phyloP scores from a whole-genome alignment of 2,888 invertebrate species.

The Argyresthia albistria region DNA sequence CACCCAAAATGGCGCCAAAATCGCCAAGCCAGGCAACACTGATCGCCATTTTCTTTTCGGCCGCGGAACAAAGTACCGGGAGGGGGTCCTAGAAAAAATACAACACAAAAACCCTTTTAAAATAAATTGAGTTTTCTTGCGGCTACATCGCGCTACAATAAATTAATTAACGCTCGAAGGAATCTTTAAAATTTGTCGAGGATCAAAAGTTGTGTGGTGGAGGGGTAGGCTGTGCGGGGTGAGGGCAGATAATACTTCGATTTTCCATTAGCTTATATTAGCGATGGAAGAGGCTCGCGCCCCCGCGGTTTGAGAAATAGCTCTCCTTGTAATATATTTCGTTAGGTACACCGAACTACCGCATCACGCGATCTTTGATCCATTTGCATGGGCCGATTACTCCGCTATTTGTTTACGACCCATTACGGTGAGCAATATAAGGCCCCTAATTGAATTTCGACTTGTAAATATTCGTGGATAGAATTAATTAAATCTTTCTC shows the following conservation, averaged over 20 bases:
- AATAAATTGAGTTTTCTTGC: conserved; percentile 73
- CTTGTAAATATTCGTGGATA: conserved; percentile 53
- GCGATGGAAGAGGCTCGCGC: conserved; percentile 52
- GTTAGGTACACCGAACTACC: conserved; percentile 51
- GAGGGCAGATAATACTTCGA: conserved; percentile 62
- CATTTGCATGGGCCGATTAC: conserved; percentile 44
- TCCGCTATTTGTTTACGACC: conserved; percentile 56
- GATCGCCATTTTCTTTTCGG: conserved; percentile 38
- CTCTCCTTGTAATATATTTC: conserved; percentile 60
- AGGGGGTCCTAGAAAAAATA: conserved; percentile 51
- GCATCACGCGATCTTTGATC: conserved; percentile 68
- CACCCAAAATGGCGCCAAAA: too few relatives aligned
- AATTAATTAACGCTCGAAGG: conserved; percentile 70
- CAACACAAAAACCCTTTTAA: conserved; percentile 72
- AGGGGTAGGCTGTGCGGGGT: conserved; percentile 25
- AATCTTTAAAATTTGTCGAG: conserved; percentile 68
- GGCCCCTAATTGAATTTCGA: conserved; percentile 55
- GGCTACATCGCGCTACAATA: conserved; percentile 67
- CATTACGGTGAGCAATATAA: conserved; percentile 50
- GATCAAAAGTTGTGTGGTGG: conserved; percentile 56
- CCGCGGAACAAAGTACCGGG: conserved; percentile 22
- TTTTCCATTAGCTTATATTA: conserved; percentile 69
- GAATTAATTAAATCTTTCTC: conserved; percentile 45
- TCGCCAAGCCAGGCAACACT: too few relatives aligned
- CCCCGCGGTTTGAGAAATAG: conserved; percentile 42